Base-by-base conservation (phyloP, 2,888 invertebrate genomes). In the Chaitophorus viminalis region DNA sequence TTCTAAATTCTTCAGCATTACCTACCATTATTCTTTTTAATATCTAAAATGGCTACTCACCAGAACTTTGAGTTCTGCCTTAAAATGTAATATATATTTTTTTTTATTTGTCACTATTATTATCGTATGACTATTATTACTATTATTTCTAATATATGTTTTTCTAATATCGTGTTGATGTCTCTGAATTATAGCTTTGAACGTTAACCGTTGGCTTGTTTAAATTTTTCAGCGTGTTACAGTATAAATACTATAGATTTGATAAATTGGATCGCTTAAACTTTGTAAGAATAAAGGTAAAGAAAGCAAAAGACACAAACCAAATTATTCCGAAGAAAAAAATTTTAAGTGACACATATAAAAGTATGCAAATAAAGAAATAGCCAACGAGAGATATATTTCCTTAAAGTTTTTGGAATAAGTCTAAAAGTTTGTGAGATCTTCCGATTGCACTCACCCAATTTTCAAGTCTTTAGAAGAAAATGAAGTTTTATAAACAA, bases 361-460 rank as follows among this genome's bases (percentile, higher is more conserved):
- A n/a, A 60, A n/a, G 60, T 36, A 8, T 25, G 33, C 17, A 3
- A 17, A 60, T 60, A 78, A 60, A 5, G n/a, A 60, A 78, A 72
- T 33, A 33, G 72, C 17, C 72, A 14, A 31, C 33, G 31, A 72
- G 33, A 72, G 29, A 60, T 78, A 78, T 78, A 78, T 78, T 60
- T 60, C 17, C 33, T 25, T 33, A 76, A 78, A 60, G 60, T 60
- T 78, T 18, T 39, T 82, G 25, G 25, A 82, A 33, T 31, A 70
- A 82, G 46, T 31, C 25, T 3, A 31, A 82, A 46, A 82, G 31
- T 70, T 70, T 70, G 79, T 68, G 29, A 70, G 31, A n/a, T 52
- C 46, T 82, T 5, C 81, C 31, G 29, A 46, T 36, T 60, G 60
- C n/a, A n/a, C 54, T 78, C 17, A 17, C n/a, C n/a, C 9, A 6